phyloP scores from a whole-genome alignment of 2,888 invertebrate species.

The Pollenia angustigena region DNA sequence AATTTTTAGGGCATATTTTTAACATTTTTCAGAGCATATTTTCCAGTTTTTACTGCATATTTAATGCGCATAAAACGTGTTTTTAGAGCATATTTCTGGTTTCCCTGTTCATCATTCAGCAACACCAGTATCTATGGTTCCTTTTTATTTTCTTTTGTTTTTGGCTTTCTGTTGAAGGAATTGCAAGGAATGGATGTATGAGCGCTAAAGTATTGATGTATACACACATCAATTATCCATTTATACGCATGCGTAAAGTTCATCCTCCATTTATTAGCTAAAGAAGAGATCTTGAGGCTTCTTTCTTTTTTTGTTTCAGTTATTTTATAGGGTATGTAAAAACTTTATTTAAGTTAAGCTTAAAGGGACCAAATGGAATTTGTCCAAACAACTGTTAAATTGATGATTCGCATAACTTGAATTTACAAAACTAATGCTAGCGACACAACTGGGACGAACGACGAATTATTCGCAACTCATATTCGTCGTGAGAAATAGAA shows the following conservation, averaged over 20 bases:
- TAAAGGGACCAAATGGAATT: conserved; percentile 26
- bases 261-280: conserved; percentile 74
- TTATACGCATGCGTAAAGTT: conserved; percentile 75
- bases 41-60: too few relatives aligned
- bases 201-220: conserved; percentile 54
- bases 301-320: conserved; percentile 13
- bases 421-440: too few relatives aligned
- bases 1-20: too few relatives aligned
- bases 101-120: conserved; percentile 33
- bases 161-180: conserved; percentile 22
- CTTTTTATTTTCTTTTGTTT: conserved; percentile 7
- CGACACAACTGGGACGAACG: too few relatives aligned
- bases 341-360: not conserved
- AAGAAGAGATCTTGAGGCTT: conserved; percentile 46
- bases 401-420: too few relatives aligned
- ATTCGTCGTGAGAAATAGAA: too few relatives aligned
- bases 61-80: too few relatives aligned
- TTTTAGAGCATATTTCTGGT: too few relatives aligned
- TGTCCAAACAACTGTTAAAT: not conserved
- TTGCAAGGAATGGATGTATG: not conserved
- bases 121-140: conserved; percentile 11
- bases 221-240: conserved; percentile 75
- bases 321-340: conserved; percentile 19
- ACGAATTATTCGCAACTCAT: too few relatives aligned
- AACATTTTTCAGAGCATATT: too few relatives aligned